Base-by-base conservation (phyloP, 2,888 invertebrate species). In the Noctua janthe region DNA sequence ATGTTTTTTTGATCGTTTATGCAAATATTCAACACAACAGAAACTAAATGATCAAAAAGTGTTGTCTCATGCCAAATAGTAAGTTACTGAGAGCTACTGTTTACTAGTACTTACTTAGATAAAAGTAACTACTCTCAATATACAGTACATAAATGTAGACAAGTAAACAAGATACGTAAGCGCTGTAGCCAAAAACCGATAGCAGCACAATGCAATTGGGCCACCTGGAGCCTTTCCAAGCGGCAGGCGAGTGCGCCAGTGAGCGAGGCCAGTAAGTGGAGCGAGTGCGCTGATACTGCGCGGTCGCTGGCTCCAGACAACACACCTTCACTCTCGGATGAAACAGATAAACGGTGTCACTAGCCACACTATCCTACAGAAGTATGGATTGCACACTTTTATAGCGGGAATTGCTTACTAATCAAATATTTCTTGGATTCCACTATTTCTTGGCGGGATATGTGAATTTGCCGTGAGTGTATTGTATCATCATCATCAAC, bases 221-320 rank as follows among this genome's bases (percentile, higher is more conserved):
- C 67, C 88, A 83, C n/a, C 88, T 88, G 88, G 88, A 88, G 81
- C 64, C 66, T 62, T 72, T 88, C 88, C 87, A 88, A 88, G 47
- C 64, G 82, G 73, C 67, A 49, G 35, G 62, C 76, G 70, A 72
- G 43, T 51, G n/a, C 13, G 43, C n/a, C 62, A 47, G 71, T 43
- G 62, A 35, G 70, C 78, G 51, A 29, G 13, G 72, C 71, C 71
- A 64, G 79, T 62, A 76, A 80, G 70, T 64, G 69, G 73, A 71
- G 82, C 75, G 76, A 66, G 56, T 67, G 74, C 54, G 35, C 76
- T 15, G 73, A 67, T 73, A 83, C 59, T 4, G n/a, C n/a, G 17
- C 72, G 66, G 35, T 56, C 49, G 35, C 59, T 56, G 39, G 39
- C 74, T 47, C 20, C 67, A 56, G 67, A 17, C 67, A n/a, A 35